These are phyloP conservation scores for Patiria pectinifera DNA, from an alignment of 53 echinoderm and acorn worm genomes.

Conservation along the genomic window DNA sequence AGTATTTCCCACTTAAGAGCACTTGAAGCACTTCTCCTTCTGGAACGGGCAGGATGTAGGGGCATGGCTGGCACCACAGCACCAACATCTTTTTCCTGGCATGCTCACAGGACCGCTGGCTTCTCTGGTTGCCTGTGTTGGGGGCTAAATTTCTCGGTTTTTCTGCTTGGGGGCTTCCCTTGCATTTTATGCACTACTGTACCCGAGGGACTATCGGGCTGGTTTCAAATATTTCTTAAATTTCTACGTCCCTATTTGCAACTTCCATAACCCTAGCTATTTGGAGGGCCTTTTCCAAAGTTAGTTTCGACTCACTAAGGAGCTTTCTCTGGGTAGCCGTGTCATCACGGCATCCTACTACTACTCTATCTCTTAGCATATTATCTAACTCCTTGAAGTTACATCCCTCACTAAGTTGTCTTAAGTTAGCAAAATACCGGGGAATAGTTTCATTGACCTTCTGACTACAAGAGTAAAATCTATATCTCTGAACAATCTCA, in stretches of 20 bases:
- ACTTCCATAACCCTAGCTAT: conserved; percentile 66
- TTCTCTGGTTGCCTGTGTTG: neutral
- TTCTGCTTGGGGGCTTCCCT: neutral
- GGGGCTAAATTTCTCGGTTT: neutral
- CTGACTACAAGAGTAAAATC: neutral
- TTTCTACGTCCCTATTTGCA: conserved; percentile 63
- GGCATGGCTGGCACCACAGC: conserved; percentile 53
- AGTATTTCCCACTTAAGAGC: no score
- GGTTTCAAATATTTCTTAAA: neutral
- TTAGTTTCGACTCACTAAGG: conserved; percentile 33
- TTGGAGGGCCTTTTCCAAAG: conserved; percentile 9
- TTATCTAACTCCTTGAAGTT: no score
- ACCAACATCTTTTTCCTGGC: conserved; percentile 30
- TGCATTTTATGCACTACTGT: no score
- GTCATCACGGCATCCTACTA: conserved; percentile 25
- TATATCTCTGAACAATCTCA: neutral
- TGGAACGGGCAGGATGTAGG: neutral
- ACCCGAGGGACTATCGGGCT: no score
- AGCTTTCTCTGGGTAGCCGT: conserved; percentile 58
- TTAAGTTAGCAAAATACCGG: neutral
- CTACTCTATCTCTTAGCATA: no score
- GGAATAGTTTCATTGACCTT: conserved; percentile 2
- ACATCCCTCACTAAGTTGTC: neutral
- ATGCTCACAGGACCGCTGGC: neutral
- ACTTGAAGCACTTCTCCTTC: no score